A percentile compares a stretch with the other conserved stretches of the same genome.
These are phyloP conservation scores for Vireo griseus DNA, from an alignment of 2,797 vertebrate species.

Conservation along the genomic window DNA sequence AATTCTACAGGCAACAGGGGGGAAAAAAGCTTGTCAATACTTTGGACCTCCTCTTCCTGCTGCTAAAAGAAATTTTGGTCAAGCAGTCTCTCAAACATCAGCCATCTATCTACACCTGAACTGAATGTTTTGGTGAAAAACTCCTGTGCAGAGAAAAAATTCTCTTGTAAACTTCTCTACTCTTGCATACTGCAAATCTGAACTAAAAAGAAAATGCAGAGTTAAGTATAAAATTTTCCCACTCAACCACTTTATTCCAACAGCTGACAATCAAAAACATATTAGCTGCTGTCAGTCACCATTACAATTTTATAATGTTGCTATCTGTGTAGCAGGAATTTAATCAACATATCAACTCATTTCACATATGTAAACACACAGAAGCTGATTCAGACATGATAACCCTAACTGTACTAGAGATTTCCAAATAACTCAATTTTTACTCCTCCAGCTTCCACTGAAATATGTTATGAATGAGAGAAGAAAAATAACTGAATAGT, in stretches of 20 bases:
- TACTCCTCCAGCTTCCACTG: not conserved
- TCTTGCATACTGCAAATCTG: not conserved
- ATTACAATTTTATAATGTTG: not conserved
- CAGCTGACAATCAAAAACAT: slow-evolving; percentile 19
- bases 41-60: not conserved
- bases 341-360: not conserved
- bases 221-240: not conserved
- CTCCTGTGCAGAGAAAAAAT: not conserved
- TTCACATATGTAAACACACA: not conserved
- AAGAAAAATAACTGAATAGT: not conserved
- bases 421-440: not conserved
- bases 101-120: not conserved
- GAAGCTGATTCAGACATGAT: not conserved
- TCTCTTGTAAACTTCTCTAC: not conserved
- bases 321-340: not conserved
- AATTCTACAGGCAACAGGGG: not conserved
- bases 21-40: accelerated
- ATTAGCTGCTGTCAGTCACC: slow-evolving; percentile 11
- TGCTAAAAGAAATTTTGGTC: not conserved
- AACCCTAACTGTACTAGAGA: not conserved
- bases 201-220: not conserved
- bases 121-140: not conserved
- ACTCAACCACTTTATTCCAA: not conserved
- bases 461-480: not conserved
- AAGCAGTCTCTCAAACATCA: not conserved